phyloP scores from a whole-genome alignment of 2,797 vertebrate species.

The Acrocephalus scirpaceus region DNA sequence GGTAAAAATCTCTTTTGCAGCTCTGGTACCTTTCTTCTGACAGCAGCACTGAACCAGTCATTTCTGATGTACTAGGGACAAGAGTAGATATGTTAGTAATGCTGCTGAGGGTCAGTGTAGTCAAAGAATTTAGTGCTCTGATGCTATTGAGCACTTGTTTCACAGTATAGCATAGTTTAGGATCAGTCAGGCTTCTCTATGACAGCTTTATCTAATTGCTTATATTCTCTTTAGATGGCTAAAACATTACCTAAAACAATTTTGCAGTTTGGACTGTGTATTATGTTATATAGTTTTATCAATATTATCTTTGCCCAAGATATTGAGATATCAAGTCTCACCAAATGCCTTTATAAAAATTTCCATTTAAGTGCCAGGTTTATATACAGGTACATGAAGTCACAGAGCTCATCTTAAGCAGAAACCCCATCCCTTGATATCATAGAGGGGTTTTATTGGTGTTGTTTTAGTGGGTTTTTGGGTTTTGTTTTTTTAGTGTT shows the following conservation, averaged over 20 bases:
- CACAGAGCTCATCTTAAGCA: not conserved
- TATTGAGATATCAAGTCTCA: not conserved
- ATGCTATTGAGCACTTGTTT: not conserved
- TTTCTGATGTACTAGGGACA: not conserved
- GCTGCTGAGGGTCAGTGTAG: not conserved
- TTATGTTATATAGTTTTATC: not conserved
- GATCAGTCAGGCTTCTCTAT: not conserved
- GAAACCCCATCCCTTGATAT: not conserved
- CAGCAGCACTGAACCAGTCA: not conserved
- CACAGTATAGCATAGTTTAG: not conserved
- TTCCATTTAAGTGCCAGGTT: not conserved
- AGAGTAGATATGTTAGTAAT: not conserved
- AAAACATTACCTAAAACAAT: not conserved
- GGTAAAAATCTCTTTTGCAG: not conserved
- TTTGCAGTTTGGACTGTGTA: not conserved
- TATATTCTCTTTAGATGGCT: not conserved
- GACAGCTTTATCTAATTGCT: not conserved
- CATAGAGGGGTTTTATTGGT: not conserved
- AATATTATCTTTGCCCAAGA: not conserved
- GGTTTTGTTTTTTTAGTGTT: not conserved
- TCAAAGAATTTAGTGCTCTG: not conserved
- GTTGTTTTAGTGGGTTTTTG: too few species aligned
- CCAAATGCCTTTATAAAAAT: not conserved
- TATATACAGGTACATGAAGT: not conserved
- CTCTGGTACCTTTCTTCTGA: not conserved